These are phyloP conservation scores for Sarcophaga carnaria DNA, from an alignment of 2,888 invertebrate genomes.

Conservation along the genomic window DNA sequence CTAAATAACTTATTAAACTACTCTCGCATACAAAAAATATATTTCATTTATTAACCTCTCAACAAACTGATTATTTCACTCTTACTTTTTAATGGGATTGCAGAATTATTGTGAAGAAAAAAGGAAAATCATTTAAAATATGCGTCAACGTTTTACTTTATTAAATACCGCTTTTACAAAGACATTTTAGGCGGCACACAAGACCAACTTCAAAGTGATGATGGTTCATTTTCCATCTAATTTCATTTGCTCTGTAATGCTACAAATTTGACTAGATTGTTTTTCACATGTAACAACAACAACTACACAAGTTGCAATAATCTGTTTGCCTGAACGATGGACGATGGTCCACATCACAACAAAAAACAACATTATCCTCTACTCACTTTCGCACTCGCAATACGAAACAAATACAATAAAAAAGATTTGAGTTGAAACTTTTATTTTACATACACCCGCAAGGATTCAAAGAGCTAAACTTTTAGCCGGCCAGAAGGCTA, in stretches of 20 bases:
- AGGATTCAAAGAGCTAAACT: conserved; percentile 47
- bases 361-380: conserved; percentile 35
- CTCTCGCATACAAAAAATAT: too few species aligned
- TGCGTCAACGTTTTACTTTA: conserved; percentile 51
- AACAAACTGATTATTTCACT: conserved; percentile 45
- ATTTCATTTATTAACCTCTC: background rate
- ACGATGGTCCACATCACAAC: background rate
- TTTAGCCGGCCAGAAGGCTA: conserved; percentile 33
- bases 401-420: conserved; percentile 11
- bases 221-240: conserved; percentile 61
- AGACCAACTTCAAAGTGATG: conserved; percentile 59
- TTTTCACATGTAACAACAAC: conserved; percentile 71
- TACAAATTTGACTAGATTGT: conserved; percentile 78
- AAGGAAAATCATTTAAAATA: conserved; percentile 48
- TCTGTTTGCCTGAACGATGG: background rate
- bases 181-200: conserved; percentile 47
- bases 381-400: conserved; percentile 50
- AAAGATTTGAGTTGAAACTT: conserved; percentile 64
- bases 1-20: too few species aligned
- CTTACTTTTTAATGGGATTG: conserved; percentile 33
- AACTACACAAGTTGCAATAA: background rate
- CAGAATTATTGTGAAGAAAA: background rate
- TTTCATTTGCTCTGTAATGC: conserved; percentile 68
- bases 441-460: conserved; percentile 74
- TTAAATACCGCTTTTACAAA: conserved; percentile 48